A percentile compares a stretch with the other conserved stretches of the same genome.
phyloP scores from a whole-genome alignment of 2,113 vertebrate genomes.

The Pseudopipra pipra region DNA sequence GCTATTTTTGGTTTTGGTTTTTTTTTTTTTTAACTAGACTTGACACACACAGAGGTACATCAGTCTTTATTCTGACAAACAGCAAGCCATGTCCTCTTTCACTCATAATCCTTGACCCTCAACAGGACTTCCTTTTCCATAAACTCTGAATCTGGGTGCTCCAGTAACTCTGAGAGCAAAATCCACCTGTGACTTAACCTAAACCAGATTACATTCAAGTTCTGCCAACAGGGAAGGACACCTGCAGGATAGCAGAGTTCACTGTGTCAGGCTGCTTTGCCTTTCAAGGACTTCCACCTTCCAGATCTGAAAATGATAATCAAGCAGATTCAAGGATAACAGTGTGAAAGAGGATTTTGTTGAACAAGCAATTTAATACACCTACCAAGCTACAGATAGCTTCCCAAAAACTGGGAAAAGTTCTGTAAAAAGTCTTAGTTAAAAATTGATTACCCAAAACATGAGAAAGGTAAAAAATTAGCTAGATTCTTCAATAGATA shows the following conservation, averaged over 20 bases:
- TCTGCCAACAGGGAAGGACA: not conserved
- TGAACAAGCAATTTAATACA: not conserved
- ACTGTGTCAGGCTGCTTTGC: not conserved
- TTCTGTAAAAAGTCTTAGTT: not conserved
- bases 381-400: not conserved
- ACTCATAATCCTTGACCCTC: not conserved
- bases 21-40: not conserved
- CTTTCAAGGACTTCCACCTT: not conserved
- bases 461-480: not conserved
- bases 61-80: not conserved
- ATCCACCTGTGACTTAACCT: not conserved
- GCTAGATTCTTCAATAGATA: not conserved
- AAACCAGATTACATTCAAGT: not conserved
- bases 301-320: not conserved
- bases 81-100: not conserved
- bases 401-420: not conserved
- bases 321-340: not conserved
- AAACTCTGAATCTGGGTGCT: not conserved
- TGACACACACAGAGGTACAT: not conserved
- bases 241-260: not conserved
- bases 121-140: not conserved
- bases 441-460: not conserved
- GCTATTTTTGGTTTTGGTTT: too few relatives aligned
- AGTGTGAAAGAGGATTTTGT: not conserved
- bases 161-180: not conserved